Evolutionary conservation across 2,797 vertebrate species (phyloP).

Genomic region (Borostomias antarcticus): DNA sequence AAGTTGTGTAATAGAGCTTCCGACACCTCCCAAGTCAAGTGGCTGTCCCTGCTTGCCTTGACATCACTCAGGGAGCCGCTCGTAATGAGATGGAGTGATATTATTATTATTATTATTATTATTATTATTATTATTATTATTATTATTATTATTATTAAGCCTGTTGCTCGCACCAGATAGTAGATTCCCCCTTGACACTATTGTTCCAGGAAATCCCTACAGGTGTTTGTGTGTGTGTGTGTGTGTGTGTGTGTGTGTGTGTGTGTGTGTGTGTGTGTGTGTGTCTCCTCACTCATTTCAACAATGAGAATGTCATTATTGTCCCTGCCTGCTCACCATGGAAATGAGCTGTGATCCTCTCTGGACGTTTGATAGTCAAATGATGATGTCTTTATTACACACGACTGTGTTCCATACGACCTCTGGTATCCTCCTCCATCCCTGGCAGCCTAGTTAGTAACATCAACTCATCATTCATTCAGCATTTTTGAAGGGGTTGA

Average conservation of each 20-base stretch:
- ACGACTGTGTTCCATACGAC: neutral
- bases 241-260: neutral
- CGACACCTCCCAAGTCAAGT: slow-evolving; percentile 45
- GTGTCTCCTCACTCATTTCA: slow-evolving; percentile 44
- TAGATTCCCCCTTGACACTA: slow-evolving; percentile 31
- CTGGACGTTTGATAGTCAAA: slow-evolving; percentile 50
- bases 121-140: too few species aligned
- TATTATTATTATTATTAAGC: too few species aligned
- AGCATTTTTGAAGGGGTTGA: too few species aligned
- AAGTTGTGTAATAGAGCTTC: slow-evolving; percentile 35
- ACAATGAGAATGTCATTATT: slow-evolving; percentile 61
- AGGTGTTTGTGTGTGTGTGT: slow-evolving; percentile 38
- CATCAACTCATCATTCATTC: too few species aligned
- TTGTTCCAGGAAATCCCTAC: slow-evolving; percentile 60
- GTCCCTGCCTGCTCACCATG: slow-evolving; percentile 47
- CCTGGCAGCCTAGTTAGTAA: too few species aligned
- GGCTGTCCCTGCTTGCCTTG: slow-evolving; percentile 34
- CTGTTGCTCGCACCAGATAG: slow-evolving; percentile 23
- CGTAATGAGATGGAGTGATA: slow-evolving; percentile 21
- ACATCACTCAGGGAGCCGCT: slow-evolving; percentile 33
- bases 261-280: too few species aligned
- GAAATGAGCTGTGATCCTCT: slow-evolving; percentile 48
- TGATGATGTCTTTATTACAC: slow-evolving; percentile 47
- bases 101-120: too few species aligned
- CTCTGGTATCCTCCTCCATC: neutral